Evolutionary conservation across 2,113 vertebrate species (phyloP), one percentile per base, ranked within the genome.

Genomic region (Scophthalmus maximus): DNA sequence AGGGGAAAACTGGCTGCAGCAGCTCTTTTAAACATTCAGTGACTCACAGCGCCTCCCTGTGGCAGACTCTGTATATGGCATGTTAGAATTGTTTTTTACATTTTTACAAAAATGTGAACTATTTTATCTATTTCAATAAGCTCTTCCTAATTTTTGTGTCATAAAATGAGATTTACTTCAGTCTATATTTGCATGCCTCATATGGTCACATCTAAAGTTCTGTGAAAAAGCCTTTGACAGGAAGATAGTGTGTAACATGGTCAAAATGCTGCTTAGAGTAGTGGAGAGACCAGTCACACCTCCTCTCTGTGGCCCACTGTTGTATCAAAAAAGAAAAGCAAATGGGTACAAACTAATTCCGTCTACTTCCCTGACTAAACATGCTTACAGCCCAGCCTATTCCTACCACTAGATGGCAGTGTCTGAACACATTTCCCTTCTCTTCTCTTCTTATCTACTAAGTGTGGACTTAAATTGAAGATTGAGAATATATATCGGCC

Each of bases 161-260:
- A 0, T 44, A 44, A n/a, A 42, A 38, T 38, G 6, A 66, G 20
- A 42, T 27, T 60, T 47, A 5, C 1, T 60, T 1, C 4, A 38
- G 14, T 34, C 53, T 1, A 30, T 55, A 5, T 49, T 18, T 66
- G 34, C 73, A 81, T 2, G 57, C 9, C 34, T 60, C 66, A 18
- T n/a, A 34, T 60, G 20, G 32, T 51, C 7, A 4, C 23, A 38
- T 1, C n/a, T 44, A 8, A 57, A 42, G 20, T 30, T 62, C 29
- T 51, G 68, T 66, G 61, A 78, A 68, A 81, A 69, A 77, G 68
- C 68, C 82, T 90, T 88, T 74, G 83, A 87, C 70, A 61, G 30
- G 53, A 14, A 11, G 14, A 52, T 8, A 61, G 34, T 36, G 46
- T 58, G 11, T 68, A 17, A 71, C 14, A 22, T 15, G 5, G 8